Percentiles rank a stretch among this genome's conserved stretches.
phyloP scores from a whole-genome alignment of 2,888 invertebrate species.

The Hedychridium roseum region DNA sequence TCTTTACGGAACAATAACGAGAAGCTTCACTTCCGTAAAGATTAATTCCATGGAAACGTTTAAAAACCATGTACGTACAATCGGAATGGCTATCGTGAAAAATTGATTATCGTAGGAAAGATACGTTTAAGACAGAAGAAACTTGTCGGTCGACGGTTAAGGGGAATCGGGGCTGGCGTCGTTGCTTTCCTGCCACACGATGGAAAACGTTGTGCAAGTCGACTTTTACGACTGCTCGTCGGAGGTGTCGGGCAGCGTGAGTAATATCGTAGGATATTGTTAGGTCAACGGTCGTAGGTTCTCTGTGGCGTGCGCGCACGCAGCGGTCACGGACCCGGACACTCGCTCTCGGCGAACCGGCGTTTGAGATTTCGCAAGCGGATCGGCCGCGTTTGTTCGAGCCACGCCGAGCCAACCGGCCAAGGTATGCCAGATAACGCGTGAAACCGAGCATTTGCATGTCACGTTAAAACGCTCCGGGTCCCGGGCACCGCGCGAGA shows the following conservation, averaged over 20 bases:
- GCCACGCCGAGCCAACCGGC: conserved; percentile 23
- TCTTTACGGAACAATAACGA: too few species aligned
- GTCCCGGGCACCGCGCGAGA: too few species aligned
- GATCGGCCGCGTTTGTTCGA: conserved; percentile 28
- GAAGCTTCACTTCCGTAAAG: too few species aligned
- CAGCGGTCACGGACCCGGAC: conserved; percentile 24
- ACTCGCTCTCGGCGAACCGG: too few species aligned
- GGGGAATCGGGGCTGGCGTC: too few species aligned
- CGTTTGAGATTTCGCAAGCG: conserved; percentile 39
- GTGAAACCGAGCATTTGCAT: conserved; percentile 37
- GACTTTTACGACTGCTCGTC: background rate
- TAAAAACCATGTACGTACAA: too few species aligned
- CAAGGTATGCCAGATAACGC: conserved; percentile 27
- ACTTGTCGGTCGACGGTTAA: too few species aligned
- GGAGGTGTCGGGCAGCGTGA: conserved; percentile 1
- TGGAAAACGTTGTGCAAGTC: conserved; percentile 11
- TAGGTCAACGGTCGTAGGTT: conserved; percentile 33
- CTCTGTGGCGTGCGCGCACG: too few species aligned
- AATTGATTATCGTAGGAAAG: too few species aligned
- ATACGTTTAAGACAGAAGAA: too few species aligned
- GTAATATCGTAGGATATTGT: conserved; percentile 16
- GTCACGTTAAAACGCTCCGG: conserved; percentile 31
- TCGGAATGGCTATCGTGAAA: too few species aligned
- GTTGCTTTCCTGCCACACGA: background rate
- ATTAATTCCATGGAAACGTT: too few species aligned